These are phyloP conservation scores for Danionella cerebrum DNA, from an alignment of 2,113 vertebrate species.

Conservation along the genomic window DNA sequence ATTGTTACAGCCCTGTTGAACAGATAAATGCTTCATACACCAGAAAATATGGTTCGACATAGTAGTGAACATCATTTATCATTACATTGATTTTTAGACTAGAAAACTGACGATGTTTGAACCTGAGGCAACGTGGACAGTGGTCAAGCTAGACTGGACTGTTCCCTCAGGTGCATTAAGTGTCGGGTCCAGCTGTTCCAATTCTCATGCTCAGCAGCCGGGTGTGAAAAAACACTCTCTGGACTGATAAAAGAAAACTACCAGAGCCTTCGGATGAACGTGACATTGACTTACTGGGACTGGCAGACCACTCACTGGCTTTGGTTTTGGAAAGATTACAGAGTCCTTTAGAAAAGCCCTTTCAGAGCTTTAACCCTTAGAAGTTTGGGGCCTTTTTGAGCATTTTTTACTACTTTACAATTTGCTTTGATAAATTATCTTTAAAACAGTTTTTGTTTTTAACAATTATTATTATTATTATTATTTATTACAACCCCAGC, in stretches of 20 bases:
- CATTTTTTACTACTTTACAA: too few species aligned
- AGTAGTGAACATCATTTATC: background rate
- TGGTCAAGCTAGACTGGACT: background rate
- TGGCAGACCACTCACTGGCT: background rate
- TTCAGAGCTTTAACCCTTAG: too few species aligned
- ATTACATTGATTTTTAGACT: background rate
- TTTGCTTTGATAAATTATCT: too few species aligned
- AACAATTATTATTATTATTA: too few species aligned
- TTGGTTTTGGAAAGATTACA: background rate
- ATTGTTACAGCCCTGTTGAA: too few species aligned
- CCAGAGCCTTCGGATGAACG: background rate
- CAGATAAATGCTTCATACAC: too few species aligned
- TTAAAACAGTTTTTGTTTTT: too few species aligned
- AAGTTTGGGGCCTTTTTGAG: too few species aligned
- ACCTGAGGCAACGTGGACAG: background rate
- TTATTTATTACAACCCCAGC: too few species aligned
- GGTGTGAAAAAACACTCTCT: background rate
- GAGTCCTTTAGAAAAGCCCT: background rate
- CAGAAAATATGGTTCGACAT: too few species aligned
- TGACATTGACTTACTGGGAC: background rate
- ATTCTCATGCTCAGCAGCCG: background rate
- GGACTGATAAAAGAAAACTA: background rate
- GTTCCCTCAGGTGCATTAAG: background rate
- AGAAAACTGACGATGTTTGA: background rate
- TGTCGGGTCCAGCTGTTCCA: background rate